phyloP scores from a whole-genome alignment of 2,113 vertebrate genomes.

The Tricholaema leucomelas region DNA sequence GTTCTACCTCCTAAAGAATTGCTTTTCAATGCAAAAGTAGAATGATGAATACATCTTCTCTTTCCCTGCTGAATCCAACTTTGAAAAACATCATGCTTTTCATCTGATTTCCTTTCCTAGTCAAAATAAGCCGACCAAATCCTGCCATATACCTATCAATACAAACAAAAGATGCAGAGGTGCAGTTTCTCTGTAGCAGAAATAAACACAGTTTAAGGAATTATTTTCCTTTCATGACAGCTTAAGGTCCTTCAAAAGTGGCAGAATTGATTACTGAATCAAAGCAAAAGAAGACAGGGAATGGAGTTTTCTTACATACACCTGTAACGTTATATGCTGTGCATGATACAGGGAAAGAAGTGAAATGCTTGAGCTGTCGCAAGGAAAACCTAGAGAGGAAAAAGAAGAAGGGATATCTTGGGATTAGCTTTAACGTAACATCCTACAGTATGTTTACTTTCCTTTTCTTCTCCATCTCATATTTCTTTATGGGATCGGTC shows the following conservation, averaged over 20 bases:
- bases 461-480: not conserved
- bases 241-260: slow-evolving; percentile 53
- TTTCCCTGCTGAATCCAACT: slow-evolving; percentile 39
- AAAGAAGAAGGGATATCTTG: slow-evolving; percentile 19
- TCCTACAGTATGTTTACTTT: slow-evolving; percentile 31
- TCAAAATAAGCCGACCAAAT: slow-evolving; percentile 53
- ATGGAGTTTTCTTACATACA: not conserved
- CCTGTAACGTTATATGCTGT: not conserved
- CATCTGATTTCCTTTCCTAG: slow-evolving; percentile 25
- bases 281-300: slow-evolving; percentile 31
- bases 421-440: slow-evolving; percentile 12
- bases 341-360: not conserved
- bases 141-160: slow-evolving; percentile 23
- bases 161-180: not conserved
- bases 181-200: not conserved
- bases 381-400: slow-evolving; percentile 30
- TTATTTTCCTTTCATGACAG: slow-evolving; percentile 34
- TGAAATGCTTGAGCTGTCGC: not conserved
- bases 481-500: slow-evolving; percentile 59
- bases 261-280: slow-evolving; percentile 38
- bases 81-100: slow-evolving; percentile 26
- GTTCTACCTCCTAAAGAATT: slow-evolving; percentile 15
- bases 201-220: slow-evolving; percentile 59
- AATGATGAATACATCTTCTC: not conserved
- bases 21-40: slow-evolving; percentile 4